A percentile compares a stretch with the other conserved stretches of the same genome.
These are phyloP conservation scores for Bradypodion ventrale DNA, from an alignment of 2,797 vertebrate species.

Conservation along the genomic window DNA sequence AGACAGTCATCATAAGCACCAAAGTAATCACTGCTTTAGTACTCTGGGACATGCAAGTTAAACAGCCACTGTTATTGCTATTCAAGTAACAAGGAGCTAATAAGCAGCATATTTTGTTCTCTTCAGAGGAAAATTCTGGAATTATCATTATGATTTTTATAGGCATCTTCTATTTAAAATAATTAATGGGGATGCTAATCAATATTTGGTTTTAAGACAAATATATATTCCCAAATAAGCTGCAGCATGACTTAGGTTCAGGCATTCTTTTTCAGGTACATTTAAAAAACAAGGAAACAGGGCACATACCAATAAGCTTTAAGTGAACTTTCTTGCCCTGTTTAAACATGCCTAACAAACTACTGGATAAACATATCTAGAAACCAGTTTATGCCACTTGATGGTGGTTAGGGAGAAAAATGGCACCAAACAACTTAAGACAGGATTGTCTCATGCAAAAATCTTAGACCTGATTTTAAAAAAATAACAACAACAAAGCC, in stretches of 20 bases:
- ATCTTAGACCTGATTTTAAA: not conserved
- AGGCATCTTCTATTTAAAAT: constrained; percentile 23
- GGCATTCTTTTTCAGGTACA: constrained; percentile 34
- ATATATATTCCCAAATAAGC: constrained; percentile 11
- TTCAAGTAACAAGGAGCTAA: constrained; percentile 56
- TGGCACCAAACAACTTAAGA: not conserved
- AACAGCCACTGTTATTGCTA: constrained; percentile 37
- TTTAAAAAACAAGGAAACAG: not conserved
- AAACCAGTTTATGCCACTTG: not conserved
- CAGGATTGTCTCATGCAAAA: not conserved
- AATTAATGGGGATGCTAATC: constrained; percentile 41
- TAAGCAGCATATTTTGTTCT: constrained; percentile 45
- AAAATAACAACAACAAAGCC: too few relatives aligned
- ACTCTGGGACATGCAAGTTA: constrained; percentile 62
- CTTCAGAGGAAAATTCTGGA: constrained; percentile 44
- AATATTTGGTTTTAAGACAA: constrained; percentile 6
- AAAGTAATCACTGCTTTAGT: constrained; percentile 45
- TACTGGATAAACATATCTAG: not conserved
- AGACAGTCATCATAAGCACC: constrained; percentile 51
- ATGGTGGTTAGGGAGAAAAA: not conserved
- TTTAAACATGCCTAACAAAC: not conserved
- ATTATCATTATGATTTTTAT: not conserved
- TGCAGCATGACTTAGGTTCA: constrained; percentile 52
- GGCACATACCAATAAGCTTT: not conserved
- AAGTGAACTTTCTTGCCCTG: not conserved